Evolutionary conservation across 2,113 vertebrate genomes (phyloP).

Genomic region (Dryoscopus gambensis): DNA sequence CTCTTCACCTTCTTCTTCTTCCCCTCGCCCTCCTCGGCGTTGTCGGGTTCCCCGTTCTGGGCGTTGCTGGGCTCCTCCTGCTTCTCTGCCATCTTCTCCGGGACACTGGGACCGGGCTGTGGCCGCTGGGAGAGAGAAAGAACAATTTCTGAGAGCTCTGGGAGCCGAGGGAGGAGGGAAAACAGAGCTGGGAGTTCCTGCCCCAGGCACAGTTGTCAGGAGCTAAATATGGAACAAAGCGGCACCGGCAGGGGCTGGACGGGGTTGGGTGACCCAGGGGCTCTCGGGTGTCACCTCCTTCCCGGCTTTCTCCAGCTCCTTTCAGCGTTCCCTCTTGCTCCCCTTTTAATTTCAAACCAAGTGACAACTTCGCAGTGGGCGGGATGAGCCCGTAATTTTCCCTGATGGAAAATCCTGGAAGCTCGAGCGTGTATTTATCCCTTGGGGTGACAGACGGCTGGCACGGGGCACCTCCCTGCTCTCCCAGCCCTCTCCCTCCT

Average conservation of each 20-base stretch:
- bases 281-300: conserved; percentile 37
- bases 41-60: conserved; percentile 69
- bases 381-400: neutral
- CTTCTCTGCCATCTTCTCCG: conserved; percentile 72
- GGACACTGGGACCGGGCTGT: neutral
- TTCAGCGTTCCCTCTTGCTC: neutral
- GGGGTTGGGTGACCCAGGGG: neutral
- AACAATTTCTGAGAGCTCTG: conserved; percentile 3
- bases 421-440: conserved; percentile 55
- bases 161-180: neutral
- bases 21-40: neutral
- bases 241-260: neutral
- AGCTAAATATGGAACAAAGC: conserved; percentile 69
- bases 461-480: neutral
- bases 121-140: neutral
- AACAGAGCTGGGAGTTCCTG: conserved; percentile 44
- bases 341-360: conserved; percentile 62
- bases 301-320: neutral
- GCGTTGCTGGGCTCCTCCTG: conserved; percentile 62
- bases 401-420: conserved; percentile 66
- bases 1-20: conserved; percentile 69
- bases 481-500: neutral
- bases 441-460: conserved; percentile 57
- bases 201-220: conserved; percentile 66
- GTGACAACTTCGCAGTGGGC: conserved; percentile 46